Base-by-base conservation (phyloP, 2,797 vertebrate genomes). In the Balearica regulorum region DNA sequence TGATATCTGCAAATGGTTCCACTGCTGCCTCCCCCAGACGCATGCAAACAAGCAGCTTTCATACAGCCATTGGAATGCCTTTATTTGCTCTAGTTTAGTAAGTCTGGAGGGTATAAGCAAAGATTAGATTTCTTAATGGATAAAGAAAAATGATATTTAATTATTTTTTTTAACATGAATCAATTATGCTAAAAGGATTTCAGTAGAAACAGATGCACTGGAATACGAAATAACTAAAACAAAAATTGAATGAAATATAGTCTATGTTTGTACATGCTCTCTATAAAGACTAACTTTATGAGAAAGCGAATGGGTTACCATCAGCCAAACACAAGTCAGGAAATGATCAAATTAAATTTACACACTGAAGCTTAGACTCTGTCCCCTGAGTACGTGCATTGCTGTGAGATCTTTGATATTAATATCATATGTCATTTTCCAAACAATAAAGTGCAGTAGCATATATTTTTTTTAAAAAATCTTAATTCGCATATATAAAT, bases 301-400 rank as follows among this genome's bases (percentile, higher is more conserved):
- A 89, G 65, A 88, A 89, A 90, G 25, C 1, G 4, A 89, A 72
- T 48, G 43, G 16, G 17, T 84, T 66, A 87, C 13, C 48, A 66
- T 84, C 64, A 91, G 68, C 51, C 46, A 91, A 88, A 51, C 11
- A 70, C 21, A 83, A 83, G 46, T 55, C 78, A 94, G 83, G 83
- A 95, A 96, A 90, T 19, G 3, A 73, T 64, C 62, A 87, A 79
- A 84, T 92, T 87, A 91, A 82, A 33, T 95, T 94, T 93, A 78
- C 51, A 65, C 79, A 93, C 75, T 7, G 3, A 92, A 89, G 75
- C 48, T 60, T 73, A 72, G 26, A 43, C 48, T 83, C 33, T 72
- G 46, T 83, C 72, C 72, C 72, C 76, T 79, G 66, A 51, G 70
- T 43, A 31, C 0, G 0, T 19, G 35, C 55, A 65, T n/a, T 87